These are phyloP conservation scores for Pandion haliaetus DNA, from an alignment of 2,113 vertebrate genomes.

Conservation along the genomic window DNA sequence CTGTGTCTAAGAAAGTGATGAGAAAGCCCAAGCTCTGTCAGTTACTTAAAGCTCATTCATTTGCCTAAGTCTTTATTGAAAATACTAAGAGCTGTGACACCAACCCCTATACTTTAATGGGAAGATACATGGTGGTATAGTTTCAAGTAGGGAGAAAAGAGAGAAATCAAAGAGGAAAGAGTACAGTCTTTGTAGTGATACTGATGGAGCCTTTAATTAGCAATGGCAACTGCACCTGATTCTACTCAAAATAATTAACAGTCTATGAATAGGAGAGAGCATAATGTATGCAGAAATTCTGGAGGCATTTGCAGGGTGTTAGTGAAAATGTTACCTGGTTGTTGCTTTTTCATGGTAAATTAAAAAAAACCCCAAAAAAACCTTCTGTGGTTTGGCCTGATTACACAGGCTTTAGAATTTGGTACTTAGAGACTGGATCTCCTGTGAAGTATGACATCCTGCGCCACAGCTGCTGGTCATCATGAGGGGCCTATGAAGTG, in stretches of 20 bases:
- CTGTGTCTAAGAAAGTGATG: neutral
- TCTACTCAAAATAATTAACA: neutral
- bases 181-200: neutral
- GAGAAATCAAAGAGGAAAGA: neutral
- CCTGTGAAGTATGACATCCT: neutral
- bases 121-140: neutral
- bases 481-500: neutral
- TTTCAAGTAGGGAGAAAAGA: neutral
- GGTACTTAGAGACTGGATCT: neutral
- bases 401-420: neutral
- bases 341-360: neutral
- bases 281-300: neutral
- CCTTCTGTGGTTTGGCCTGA: neutral
- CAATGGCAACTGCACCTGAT: neutral
- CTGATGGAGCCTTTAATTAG: neutral
- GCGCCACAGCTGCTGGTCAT: rapidly evolving
- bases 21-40: neutral
- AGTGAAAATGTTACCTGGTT: neutral
- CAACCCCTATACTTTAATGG: neutral
- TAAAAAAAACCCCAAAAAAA: too few relatives aligned
- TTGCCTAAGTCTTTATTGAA: neutral
- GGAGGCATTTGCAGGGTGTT: neutral
- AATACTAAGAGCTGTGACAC: neutral
- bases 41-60: neutral
- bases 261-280: neutral